Evolutionary conservation across 1,140 invertebrate genomes (phyloP).

Genomic region (Apolygus lucorum): DNA sequence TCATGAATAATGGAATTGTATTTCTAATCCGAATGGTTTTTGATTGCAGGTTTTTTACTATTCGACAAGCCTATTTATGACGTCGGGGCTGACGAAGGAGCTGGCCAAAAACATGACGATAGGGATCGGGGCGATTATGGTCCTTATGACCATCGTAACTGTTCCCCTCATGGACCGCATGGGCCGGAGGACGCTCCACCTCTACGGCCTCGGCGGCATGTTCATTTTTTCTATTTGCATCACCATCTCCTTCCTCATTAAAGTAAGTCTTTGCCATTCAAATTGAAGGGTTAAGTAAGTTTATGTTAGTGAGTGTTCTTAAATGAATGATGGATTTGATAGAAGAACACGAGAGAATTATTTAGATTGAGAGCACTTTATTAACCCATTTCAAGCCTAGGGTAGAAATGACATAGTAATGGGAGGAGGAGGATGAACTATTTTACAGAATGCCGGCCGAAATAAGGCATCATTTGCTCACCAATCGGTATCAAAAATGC

Average conservation of each 20-base stretch:
- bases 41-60: conserved; percentile 92
- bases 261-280: conserved; percentile 50
- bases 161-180: conserved; percentile 94
- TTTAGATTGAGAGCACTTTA: too few relatives aligned
- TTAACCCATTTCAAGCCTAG: too few relatives aligned
- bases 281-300: neutral
- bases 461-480: too few relatives aligned
- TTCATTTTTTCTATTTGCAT: conserved; percentile 96
- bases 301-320: too few relatives aligned
- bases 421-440: too few relatives aligned
- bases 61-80: conserved; percentile 83
- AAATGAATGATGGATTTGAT: too few relatives aligned
- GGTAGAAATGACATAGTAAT: too few relatives aligned
- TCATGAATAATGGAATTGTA: too few relatives aligned
- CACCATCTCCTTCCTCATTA: conserved; percentile 90
- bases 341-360: too few relatives aligned
- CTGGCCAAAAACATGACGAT: conserved; percentile 88
- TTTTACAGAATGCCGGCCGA: too few relatives aligned
- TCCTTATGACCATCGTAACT: conserved; percentile 89
- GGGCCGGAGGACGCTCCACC: conserved; percentile 84
- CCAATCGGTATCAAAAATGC: too few relatives aligned
- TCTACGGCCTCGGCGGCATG: conserved; percentile 92
- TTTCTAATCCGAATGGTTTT: too few relatives aligned
- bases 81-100: conserved; percentile 75
- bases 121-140: conserved; percentile 95